phyloP scores from a whole-genome alignment of 2,113 vertebrate genomes.

The Anoura caudifer region DNA sequence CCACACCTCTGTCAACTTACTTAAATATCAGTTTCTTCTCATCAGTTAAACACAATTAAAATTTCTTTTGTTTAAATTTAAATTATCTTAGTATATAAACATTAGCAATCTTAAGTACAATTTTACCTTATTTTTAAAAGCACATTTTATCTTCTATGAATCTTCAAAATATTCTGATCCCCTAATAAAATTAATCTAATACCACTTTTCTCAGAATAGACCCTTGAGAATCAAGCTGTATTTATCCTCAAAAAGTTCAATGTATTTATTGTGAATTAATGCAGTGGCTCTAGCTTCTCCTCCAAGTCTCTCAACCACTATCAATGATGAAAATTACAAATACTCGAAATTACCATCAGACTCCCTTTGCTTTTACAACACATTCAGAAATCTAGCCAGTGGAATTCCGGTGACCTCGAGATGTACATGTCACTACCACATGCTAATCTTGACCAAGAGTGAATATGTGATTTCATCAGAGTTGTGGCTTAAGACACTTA shows the following conservation, averaged over 20 bases:
- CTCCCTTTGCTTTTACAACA: background rate
- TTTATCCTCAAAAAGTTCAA: conserved; percentile 52
- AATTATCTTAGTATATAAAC: background rate
- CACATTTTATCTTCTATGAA: background rate
- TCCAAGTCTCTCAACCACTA: conserved; percentile 23
- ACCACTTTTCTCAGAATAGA: conserved; percentile 40
- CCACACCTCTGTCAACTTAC: background rate
- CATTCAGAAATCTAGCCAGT: background rate
- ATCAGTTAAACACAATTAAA: background rate
- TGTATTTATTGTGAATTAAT: conserved; percentile 31
- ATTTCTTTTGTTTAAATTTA: background rate
- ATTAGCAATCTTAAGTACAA: background rate
- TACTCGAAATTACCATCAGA: conserved; percentile 30
- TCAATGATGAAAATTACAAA: conserved; percentile 56
- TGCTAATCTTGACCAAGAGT: background rate
- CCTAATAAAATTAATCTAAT: conserved; percentile 30
- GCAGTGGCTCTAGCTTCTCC: background rate
- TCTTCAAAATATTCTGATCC: background rate
- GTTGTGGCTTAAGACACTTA: background rate
- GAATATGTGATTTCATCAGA: conserved; percentile 21
- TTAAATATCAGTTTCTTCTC: background rate
- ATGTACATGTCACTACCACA: background rate
- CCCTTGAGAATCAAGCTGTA: background rate
- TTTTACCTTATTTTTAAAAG: background rate
- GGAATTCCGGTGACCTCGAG: background rate